These are phyloP conservation scores for Lordiphosa collinella DNA, from an alignment of 1,140 invertebrate genomes.

Conservation along the genomic window DNA sequence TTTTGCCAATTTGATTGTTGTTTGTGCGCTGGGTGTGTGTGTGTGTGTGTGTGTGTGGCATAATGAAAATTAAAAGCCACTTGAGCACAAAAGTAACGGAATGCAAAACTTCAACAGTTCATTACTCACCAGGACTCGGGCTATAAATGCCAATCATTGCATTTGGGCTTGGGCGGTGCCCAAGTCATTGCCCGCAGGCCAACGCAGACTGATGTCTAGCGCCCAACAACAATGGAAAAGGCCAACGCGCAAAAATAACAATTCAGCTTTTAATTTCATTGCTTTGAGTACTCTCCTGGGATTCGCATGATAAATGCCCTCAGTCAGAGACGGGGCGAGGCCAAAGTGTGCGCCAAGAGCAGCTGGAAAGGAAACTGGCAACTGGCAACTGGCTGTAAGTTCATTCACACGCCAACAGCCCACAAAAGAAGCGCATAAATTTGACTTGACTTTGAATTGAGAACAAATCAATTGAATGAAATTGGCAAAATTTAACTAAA, in stretches of 20 bases:
- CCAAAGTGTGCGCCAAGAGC: not conserved
- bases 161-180: not conserved
- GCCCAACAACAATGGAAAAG: not conserved
- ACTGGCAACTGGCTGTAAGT: too few species aligned
- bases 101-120: not conserved
- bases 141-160: conserved; percentile 64
- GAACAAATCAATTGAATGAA: too few species aligned
- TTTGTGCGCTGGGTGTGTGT: not conserved
- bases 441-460: too few species aligned
- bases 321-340: not conserved
- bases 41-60: conserved; percentile 10
- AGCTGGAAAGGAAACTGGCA: too few species aligned
- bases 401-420: too few species aligned
- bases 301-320: conserved; percentile 58
- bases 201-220: not conserved
- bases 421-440: too few species aligned
- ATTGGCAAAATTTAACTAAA: too few species aligned
- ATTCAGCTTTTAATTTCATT: conserved; percentile 68
- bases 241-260: conserved; percentile 43
- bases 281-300: conserved; percentile 61
- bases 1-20: conserved; percentile 37
- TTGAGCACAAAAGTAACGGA: conserved; percentile 17
- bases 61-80: conserved; percentile 53
- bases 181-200: not conserved
- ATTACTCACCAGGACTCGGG: conserved; percentile 28